Base-by-base conservation (phyloP, 2,113 vertebrate genomes). In the Rafetus swinhoei region DNA sequence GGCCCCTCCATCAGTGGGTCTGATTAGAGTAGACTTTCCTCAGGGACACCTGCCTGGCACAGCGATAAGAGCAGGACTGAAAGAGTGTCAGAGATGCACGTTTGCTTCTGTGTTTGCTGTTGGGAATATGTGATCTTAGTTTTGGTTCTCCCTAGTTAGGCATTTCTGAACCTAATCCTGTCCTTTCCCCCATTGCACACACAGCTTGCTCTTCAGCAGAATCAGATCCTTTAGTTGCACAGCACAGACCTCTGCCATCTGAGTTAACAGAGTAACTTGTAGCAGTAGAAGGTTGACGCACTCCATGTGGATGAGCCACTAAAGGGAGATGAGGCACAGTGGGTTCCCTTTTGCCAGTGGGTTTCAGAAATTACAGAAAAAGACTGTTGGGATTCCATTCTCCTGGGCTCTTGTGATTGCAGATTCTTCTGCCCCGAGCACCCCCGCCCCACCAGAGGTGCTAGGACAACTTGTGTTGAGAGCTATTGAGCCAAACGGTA, bases 71-170 rank as follows among this genome's bases (percentile, higher is more conserved):
- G 57, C 81, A 59, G 62, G 32, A 62, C 72, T 89, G 86, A 77
- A 52, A 92, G 69, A 25, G 57, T 90, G 83, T 57, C 86, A 90
- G 81, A 86, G 77, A 55, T 93, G 27, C 74, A 80, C 88, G 82
- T 90, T 45, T 45, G 60, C 13, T 62, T 29, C 13, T 62, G 6
- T 62, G 27, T 29, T 29, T 62, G 29, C 13, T 14, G 13, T 29
- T 62, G 60, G 60, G 60, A 15, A 29, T 7, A 14, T 62, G 27
- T 62, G 25, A 62, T 62, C 27, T 62, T 62, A 62, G 27, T 29
- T 62, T 62, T 62, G 25, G 60, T 62, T 62, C 27, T 27, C 60
- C 27, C 27, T 62, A 13, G 11, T 13, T 62, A 29, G 60, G 27
- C 27, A 14, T 29, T 62, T 62, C 60, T 29, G 27, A 62, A 29